A percentile compares a stretch with the other conserved stretches of the same genome.
phyloP scores from a whole-genome alignment of 2,797 vertebrate species.

The Aphelocoma californica region DNA sequence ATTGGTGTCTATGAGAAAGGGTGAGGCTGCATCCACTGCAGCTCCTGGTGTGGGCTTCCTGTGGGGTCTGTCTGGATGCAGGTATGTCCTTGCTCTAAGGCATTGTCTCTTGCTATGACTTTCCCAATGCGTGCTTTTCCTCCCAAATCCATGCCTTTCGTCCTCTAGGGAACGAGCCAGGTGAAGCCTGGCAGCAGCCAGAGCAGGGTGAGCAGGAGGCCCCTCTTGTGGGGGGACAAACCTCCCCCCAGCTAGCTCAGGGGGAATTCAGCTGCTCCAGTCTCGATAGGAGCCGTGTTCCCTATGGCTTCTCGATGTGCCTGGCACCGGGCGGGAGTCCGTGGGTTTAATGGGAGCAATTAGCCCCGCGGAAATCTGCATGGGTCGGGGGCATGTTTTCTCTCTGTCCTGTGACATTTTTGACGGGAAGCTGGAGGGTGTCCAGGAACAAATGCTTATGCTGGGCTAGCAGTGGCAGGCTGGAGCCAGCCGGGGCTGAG shows the following conservation, averaged over 20 bases:
- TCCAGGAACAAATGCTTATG: background rate
- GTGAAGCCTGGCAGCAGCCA: background rate
- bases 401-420: background rate
- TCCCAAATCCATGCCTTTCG: background rate
- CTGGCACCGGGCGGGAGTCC: accelerated
- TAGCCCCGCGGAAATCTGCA: background rate
- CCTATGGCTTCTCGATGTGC: accelerated
- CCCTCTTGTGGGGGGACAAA: background rate
- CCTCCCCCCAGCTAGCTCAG: accelerated
- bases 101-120: background rate
- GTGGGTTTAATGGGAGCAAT: background rate
- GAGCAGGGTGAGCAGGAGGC: background rate
- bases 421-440: constrained; percentile 8
- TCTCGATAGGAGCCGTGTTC: accelerated
- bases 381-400: background rate
- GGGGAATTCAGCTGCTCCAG: background rate
- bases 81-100: background rate
- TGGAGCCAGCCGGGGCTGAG: background rate
- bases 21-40: background rate
- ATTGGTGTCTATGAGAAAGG: background rate
- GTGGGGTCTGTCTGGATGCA: accelerated
- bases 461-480: background rate
- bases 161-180: accelerated
- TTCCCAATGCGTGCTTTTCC: background rate
- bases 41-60: background rate